These are phyloP conservation scores for Marasmarcha lunaedactyla DNA, from an alignment of 2,888 invertebrate genomes.

Conservation along the genomic window DNA sequence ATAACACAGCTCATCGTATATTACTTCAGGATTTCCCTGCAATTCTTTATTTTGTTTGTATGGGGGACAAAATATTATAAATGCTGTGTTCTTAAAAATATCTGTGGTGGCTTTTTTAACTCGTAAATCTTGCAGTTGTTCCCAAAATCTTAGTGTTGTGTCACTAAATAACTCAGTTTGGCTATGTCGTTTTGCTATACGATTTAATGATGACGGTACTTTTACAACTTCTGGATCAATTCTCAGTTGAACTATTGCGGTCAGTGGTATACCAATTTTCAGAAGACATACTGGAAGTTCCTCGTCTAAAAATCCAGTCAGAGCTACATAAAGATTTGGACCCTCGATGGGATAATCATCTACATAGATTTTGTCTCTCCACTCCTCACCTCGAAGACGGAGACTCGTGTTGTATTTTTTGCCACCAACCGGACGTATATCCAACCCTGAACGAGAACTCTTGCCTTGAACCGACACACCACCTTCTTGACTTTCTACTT, in stretches of 20 bases:
- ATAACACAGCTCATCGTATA: slow-evolving; percentile 63
- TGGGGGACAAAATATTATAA: slow-evolving; percentile 49
- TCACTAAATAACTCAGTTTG: slow-evolving; percentile 40
- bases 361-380: slow-evolving; percentile 62
- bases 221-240: slow-evolving; percentile 29
- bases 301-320: slow-evolving; percentile 61
- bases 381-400: slow-evolving; percentile 64
- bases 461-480: slow-evolving; percentile 18
- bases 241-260: slow-evolving; percentile 48
- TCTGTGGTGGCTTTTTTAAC: slow-evolving; percentile 32
- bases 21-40: slow-evolving; percentile 38
- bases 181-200: slow-evolving; percentile 45
- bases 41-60: slow-evolving; percentile 36
- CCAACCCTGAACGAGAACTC: slow-evolving; percentile 29
- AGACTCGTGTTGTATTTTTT: slow-evolving; percentile 60
- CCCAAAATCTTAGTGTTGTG: slow-evolving; percentile 44
- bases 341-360: slow-evolving; percentile 66
- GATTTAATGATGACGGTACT: slow-evolving; percentile 35
- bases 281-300: slow-evolving; percentile 33
- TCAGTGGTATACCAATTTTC: slow-evolving; percentile 45
- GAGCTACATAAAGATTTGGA: slow-evolving; percentile 63
- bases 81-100: slow-evolving; percentile 47
- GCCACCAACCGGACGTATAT: slow-evolving; percentile 18
- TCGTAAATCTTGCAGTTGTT: slow-evolving; percentile 38
- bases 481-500: slow-evolving; percentile 18